These are phyloP conservation scores for Gymnarchus niloticus DNA, from an alignment of 2,113 vertebrate species.

Conservation along the genomic window DNA sequence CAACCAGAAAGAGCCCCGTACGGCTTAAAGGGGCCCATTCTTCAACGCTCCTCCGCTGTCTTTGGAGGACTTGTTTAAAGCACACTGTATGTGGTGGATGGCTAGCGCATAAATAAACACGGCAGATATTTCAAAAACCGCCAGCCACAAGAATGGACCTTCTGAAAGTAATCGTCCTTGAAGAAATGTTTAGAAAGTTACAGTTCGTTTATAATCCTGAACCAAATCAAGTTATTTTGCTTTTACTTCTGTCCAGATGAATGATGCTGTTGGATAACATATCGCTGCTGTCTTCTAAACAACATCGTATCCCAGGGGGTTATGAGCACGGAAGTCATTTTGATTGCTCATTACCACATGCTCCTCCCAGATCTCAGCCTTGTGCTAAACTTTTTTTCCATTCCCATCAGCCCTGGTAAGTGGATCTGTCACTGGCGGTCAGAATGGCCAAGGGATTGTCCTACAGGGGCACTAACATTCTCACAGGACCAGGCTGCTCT, in stretches of 20 bases:
- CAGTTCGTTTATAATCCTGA: not conserved
- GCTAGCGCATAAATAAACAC: not conserved
- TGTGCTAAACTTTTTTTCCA: no score
- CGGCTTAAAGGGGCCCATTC: not conserved
- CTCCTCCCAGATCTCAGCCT: no score
- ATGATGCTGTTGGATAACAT: not conserved
- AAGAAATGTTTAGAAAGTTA: not conserved
- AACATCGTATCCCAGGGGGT: no score
- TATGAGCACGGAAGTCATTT: not conserved
- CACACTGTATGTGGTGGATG: not conserved
- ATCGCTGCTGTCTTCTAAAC: not conserved
- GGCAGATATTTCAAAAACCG: constrained; percentile 5
- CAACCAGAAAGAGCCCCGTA: not conserved
- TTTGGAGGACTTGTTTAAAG: not conserved
- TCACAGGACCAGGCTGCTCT: no score
- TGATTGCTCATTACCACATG: not conserved
- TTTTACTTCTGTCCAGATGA: not conserved
- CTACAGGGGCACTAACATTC: no score
- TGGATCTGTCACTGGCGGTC: no score
- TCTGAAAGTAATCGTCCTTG: constrained; percentile 8
- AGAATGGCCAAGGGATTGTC: no score
- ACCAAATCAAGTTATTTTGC: not conserved
- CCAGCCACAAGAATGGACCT: not conserved
- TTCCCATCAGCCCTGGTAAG: not conserved
- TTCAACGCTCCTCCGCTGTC: not conserved